These are phyloP conservation scores for Rhynchopsitta pachyrhyncha DNA, from an alignment of 2,113 vertebrate species.

Conservation along the genomic window DNA sequence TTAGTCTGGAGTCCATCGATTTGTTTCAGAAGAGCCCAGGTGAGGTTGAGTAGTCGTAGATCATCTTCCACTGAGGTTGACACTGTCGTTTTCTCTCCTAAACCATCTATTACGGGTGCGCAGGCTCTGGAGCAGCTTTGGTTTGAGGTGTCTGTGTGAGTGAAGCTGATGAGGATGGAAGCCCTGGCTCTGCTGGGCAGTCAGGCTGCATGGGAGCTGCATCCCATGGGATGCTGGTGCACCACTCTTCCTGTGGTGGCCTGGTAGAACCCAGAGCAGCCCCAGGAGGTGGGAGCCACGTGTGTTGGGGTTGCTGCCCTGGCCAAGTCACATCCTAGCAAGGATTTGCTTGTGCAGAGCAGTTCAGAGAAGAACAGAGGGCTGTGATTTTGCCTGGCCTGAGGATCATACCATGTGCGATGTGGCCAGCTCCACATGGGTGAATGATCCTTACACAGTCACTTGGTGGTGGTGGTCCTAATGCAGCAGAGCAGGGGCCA, in stretches of 20 bases:
- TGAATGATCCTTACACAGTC: fast-evolving
- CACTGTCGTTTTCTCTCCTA: not conserved
- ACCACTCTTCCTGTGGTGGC: not conserved
- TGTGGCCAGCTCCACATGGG: not conserved
- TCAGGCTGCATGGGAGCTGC: not conserved
- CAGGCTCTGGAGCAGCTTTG: not conserved
- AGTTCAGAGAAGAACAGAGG: not conserved
- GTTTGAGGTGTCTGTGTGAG: not conserved
- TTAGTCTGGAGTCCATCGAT: constrained; percentile 30
- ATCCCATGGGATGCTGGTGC: not conserved
- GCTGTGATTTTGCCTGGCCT: not conserved
- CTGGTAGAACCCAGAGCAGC: not conserved
- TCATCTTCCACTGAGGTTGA: not conserved
- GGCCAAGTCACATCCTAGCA: not conserved
- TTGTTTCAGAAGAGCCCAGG: not conserved
- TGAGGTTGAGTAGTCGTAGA: not conserved
- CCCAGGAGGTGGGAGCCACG: not conserved
- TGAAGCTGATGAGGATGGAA: not conserved
- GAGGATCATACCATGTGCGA: not conserved
- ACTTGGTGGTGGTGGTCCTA: not conserved
- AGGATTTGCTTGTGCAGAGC: not conserved
- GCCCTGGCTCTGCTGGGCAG: not conserved
- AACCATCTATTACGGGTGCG: fast-evolving
- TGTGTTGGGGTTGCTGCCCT: not conserved
- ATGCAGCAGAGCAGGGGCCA: not conserved